A percentile compares a stretch with the other conserved stretches of the same genome.
Conservation (phyloP, 2,797 vertebrate species). For the Gymnothorax javanicus region DNA sequence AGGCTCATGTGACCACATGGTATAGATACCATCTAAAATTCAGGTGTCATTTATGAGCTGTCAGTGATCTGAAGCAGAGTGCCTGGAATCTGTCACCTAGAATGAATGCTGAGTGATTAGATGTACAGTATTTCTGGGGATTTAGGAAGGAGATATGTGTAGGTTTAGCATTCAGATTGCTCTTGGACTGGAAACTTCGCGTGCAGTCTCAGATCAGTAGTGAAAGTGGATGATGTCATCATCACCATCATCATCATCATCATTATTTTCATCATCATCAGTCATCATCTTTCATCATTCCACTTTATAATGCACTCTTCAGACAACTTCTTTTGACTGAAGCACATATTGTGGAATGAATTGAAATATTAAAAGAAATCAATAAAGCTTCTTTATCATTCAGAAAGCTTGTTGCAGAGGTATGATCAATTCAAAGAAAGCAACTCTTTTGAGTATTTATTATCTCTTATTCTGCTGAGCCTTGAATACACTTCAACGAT, state of each 20-base stretch:
- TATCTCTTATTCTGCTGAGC: neutral
- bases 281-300: neutral
- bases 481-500: neutral
- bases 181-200: neutral
- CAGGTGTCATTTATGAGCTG: neutral
- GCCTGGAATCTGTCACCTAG: neutral
- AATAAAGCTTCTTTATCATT: neutral
- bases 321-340: neutral
- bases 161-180: neutral
- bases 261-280: neutral
- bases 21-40: neutral
- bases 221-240: neutral
- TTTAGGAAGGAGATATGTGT: neutral
- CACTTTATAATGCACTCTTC: neutral
- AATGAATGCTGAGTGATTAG: neutral
- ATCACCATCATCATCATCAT: neutral
- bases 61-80: neutral
- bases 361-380: neutral
- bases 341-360: neutral
- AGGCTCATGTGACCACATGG: too few species aligned
- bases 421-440: neutral
- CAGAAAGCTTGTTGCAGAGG: neutral
- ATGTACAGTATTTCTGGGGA: neutral
- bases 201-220: neutral
- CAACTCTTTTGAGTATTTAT: neutral